Base-by-base conservation (phyloP, 2,113 vertebrate genomes). In the Cyanoderma ruficeps region DNA sequence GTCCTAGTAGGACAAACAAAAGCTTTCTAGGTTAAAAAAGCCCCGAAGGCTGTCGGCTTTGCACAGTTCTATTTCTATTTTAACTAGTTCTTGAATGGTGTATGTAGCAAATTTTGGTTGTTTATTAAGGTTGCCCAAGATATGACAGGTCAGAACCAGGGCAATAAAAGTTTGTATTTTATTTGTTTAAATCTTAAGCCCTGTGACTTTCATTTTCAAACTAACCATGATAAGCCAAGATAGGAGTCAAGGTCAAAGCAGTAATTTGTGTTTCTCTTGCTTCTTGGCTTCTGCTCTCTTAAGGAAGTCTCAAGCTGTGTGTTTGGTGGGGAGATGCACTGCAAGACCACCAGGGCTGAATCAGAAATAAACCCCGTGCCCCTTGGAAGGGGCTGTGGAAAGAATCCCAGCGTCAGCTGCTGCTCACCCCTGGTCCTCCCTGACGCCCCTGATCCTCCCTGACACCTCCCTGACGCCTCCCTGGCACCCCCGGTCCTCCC, bases 191-290 rank as follows among this genome's bases (percentile, higher is more conserved):
- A 83, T 89, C 93, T 96, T 87, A 89, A 93, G 84, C 44, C 72
- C 47, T 68, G 27, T 92, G 93, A 89, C 91, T 96, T 96, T 95
- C 91, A 9, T 91, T 97, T 95, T 95, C 37, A 82, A 86, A 71
- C 82, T 87, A 71, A 64, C 69, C 71, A 30, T 12, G 91, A 95
- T 94, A 94, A 95, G 87, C 77, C 25, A 57, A 94, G 93, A 94
- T 64, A 89, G 83, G 65, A 95, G 93, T 96, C 93, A 96, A 97
- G 96, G 95, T 96, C 94, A 79, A 28, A 93, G 87, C 27, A 91
- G 83, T 79, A 65, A 89, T 87, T 96, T 84, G 46, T 88, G 65
- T 89, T 94, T 90, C 72, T 92, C 77, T 84, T 82, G 52, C 65
- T 72, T 79, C 60, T 93, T 91, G 87, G 77, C 95, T 89, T 76